These are phyloP conservation scores for Epinephelus moara DNA, from an alignment of 2,113 vertebrate genomes.

Conservation along the genomic window DNA sequence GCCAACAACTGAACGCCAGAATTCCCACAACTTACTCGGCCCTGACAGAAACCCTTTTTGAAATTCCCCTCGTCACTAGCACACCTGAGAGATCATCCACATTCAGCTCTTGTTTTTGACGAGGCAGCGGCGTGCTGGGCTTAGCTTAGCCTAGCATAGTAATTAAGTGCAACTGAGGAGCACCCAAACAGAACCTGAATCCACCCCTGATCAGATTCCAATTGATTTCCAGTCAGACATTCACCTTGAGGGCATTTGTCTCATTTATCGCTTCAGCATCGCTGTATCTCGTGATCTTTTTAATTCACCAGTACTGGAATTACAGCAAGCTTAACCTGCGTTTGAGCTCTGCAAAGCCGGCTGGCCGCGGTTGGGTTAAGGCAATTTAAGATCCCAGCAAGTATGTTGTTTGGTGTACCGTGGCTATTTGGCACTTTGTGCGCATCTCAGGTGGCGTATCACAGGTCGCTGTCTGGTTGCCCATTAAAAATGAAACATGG, in stretches of 20 bases:
- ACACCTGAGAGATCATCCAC: constrained; percentile 30
- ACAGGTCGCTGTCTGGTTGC: constrained; percentile 65
- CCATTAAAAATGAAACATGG: constrained; percentile 81
- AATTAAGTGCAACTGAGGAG: constrained; percentile 60
- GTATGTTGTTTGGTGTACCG: constrained; percentile 51
- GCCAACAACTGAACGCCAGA: constrained; percentile 20
- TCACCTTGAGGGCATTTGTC: constrained; percentile 69
- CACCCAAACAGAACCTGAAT: constrained; percentile 71
- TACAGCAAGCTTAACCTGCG: constrained; percentile 34
- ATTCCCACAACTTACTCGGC: constrained; percentile 56
- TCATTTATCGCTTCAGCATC: constrained; percentile 59
- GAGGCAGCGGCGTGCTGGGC: not conserved
- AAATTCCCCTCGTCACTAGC: constrained; percentile 13
- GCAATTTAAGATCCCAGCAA: constrained; percentile 39
- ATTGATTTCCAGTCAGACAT: constrained; percentile 72
- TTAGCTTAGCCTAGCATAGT: constrained; percentile 28
- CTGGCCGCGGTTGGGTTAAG: constrained; percentile 6
- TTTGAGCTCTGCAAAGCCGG: constrained; percentile 16
- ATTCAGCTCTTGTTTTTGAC: not conserved
- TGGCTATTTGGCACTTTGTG: constrained; percentile 51
- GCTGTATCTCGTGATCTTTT: constrained; percentile 39
- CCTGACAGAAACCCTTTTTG: constrained; percentile 30
- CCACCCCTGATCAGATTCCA: constrained; percentile 65
- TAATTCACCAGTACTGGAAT: constrained; percentile 41
- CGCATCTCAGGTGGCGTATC: constrained; percentile 72